phyloP scores from a whole-genome alignment of 2,113 vertebrate species.

The Neolamprologus variostigma region DNA sequence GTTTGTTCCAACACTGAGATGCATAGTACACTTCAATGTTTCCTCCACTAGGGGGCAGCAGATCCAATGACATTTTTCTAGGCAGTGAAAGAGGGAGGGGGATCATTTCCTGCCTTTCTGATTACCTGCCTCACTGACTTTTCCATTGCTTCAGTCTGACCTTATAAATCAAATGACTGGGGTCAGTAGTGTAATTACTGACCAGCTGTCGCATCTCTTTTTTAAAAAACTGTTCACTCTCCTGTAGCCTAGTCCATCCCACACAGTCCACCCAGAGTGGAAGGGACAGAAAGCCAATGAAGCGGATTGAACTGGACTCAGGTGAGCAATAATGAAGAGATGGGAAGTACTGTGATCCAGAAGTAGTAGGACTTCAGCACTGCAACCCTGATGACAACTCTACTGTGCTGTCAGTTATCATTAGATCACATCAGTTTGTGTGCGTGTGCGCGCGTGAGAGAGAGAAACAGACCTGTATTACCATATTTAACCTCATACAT shows the following conservation, averaged over 20 bases:
- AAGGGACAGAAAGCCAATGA: slow-evolving; percentile 5
- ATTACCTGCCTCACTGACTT: background rate
- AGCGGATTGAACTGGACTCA: background rate
- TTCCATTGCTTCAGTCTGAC: background rate
- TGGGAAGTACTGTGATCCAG: background rate
- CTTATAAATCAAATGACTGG: slow-evolving; percentile 23
- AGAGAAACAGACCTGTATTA: background rate
- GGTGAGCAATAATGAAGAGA: background rate
- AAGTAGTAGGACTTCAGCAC: background rate
- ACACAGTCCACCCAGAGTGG: background rate
- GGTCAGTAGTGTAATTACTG: slow-evolving; percentile 10
- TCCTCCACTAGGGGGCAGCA: slow-evolving; percentile 33
- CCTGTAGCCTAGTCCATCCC: background rate
- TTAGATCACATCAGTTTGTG: background rate
- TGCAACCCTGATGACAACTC: background rate
- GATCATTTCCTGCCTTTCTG: background rate
- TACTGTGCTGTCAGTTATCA: background rate
- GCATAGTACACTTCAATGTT: background rate
- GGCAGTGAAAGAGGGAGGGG: background rate
- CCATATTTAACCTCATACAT: background rate
- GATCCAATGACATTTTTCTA: background rate
- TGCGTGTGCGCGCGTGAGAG: fast-evolving
- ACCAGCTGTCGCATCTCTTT: background rate
- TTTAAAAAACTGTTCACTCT: background rate
- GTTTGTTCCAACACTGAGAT: background rate